Percentiles rank a stretch among this genome's conserved stretches.
phyloP scores from a whole-genome alignment of 2,113 vertebrate species.

The Rhodinocichla rosea region DNA sequence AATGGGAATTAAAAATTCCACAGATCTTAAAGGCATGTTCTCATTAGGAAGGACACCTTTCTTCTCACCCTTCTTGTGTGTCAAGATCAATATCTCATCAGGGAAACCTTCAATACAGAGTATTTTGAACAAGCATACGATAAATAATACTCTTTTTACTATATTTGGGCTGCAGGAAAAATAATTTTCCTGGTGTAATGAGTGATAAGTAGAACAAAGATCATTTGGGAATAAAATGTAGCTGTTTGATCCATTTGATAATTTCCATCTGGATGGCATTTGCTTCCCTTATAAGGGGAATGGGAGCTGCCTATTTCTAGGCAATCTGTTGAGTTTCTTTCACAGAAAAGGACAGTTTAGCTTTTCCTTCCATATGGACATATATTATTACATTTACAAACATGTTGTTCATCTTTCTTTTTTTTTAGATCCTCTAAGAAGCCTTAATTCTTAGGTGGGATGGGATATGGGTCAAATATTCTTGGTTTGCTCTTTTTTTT shows the following conservation, averaged over 20 bases:
- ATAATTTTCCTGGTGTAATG: neutral
- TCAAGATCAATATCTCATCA: neutral
- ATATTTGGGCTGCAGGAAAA: neutral
- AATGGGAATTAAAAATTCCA: neutral
- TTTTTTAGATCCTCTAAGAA: neutral
- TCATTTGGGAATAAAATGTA: constrained; percentile 27
- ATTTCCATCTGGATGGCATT: constrained; percentile 59
- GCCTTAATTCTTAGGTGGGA: neutral
- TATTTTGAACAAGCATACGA: neutral
- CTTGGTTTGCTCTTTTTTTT: neutral
- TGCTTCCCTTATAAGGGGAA: neutral
- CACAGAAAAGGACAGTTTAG: neutral
- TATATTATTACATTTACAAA: constrained; percentile 38
- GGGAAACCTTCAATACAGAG: neutral
- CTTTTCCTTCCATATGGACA: constrained; percentile 18
- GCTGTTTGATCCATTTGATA: constrained; percentile 36
- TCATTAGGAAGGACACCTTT: neutral
- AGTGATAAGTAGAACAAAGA: constrained; percentile 35
- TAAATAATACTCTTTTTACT: neutral
- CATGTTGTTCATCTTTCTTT: neutral
- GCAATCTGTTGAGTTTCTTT: constrained; percentile 49
- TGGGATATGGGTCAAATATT: neutral
- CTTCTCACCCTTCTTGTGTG: neutral
- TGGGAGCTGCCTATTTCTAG: neutral
- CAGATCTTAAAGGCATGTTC: neutral